Evolutionary conservation across 2,797 vertebrate genomes (phyloP).

Genomic region (Phaenicophaeus curvirostris): DNA sequence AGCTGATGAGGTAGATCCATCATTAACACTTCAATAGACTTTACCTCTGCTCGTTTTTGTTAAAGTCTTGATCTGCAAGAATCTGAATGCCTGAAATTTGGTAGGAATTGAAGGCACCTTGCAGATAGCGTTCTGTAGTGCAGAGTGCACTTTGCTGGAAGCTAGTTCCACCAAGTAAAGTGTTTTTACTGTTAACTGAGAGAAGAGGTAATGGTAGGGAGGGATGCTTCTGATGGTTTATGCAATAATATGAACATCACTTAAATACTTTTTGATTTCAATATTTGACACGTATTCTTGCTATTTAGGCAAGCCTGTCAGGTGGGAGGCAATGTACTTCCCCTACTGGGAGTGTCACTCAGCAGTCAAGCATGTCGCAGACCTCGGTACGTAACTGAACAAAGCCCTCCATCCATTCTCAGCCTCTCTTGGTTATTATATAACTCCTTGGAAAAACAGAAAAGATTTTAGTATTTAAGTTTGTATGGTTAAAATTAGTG

Average conservation of each 20-base stretch:
- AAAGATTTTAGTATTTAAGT: background rate
- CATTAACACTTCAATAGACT: background rate
- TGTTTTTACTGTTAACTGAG: background rate
- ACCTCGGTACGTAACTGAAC: constrained; percentile 83
- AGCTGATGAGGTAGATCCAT: background rate
- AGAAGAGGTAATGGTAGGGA: background rate
- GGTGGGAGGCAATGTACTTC: constrained; percentile 86
- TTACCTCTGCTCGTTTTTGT: background rate
- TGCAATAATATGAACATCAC: constrained; percentile 57
- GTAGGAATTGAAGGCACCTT: background rate
- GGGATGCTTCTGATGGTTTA: constrained; percentile 33
- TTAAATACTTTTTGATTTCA: constrained; percentile 47
- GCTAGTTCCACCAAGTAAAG: background rate
- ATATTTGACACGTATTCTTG: constrained; percentile 66
- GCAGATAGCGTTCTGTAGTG: background rate
- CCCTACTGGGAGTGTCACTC: constrained; percentile 83
- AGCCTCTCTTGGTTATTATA: background rate
- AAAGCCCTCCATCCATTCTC: constrained; percentile 45
- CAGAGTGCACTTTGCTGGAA: background rate
- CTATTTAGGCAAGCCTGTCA: constrained; percentile 85
- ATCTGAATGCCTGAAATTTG: background rate
- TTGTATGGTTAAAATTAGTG: background rate
- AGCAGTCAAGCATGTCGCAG: constrained; percentile 86
- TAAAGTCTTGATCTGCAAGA: background rate
- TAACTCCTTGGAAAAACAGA: background rate